Evolutionary conservation across 2,888 invertebrate genomes (phyloP).

Genomic region (Chrysodeixis includens): DNA sequence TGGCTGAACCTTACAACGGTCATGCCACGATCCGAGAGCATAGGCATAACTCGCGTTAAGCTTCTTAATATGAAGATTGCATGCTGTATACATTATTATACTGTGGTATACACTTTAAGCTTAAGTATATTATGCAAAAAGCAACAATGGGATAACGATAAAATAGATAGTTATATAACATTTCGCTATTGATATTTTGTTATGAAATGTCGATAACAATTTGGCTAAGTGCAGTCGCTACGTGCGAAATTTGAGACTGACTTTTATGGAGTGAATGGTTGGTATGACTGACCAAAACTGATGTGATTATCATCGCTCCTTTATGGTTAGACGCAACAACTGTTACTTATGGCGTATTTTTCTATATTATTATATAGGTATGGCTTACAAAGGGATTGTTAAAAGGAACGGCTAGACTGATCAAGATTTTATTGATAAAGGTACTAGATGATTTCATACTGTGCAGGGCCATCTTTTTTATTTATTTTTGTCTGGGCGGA

Average conservation of each 20-base stretch:
- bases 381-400: too few relatives aligned
- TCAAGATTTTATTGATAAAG: not conserved
- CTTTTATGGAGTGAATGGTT: conserved; percentile 7
- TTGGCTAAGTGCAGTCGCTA: not conserved
- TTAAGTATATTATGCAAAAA: conserved; percentile 49
- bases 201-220: conserved; percentile 12
- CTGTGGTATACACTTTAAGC: conserved; percentile 32
- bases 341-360: not conserved
- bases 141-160: conserved; percentile 42
- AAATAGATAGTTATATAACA: conserved; percentile 21
- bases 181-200: conserved; percentile 29
- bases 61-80: too few relatives aligned
- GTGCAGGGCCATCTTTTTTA: too few relatives aligned
- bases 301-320: not conserved
- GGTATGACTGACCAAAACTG: not conserved
- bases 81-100: too few relatives aligned
- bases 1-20: too few relatives aligned
- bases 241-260: not conserved
- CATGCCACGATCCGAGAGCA: too few relatives aligned
- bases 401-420: not conserved
- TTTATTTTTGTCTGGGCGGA: too few relatives aligned
- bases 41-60: too few relatives aligned
- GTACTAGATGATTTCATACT: too few relatives aligned
- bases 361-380: not conserved
- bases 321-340: not conserved